Conservation (phyloP, 2,113 vertebrate genomes). For the Microcebus lehilahytsara region DNA sequence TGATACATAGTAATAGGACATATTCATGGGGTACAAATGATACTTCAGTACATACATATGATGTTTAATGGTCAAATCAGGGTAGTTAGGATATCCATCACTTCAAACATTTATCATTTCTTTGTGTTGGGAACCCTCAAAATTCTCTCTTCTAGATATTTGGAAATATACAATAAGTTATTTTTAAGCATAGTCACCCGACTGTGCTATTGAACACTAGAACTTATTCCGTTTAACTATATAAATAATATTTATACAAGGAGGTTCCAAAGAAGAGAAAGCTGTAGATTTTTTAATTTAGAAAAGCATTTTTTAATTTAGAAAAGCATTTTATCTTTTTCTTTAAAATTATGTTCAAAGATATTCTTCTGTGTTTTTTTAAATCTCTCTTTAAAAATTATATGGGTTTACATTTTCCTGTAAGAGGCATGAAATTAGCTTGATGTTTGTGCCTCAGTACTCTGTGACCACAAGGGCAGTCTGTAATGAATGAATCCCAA, state of each 20-base stretch:
- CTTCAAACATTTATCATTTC: not conserved
- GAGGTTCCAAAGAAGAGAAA: not conserved
- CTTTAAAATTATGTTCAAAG: constrained; percentile 19
- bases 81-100: not conserved
- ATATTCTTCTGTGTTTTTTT: not conserved
- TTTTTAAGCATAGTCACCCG: not conserved
- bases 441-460: not conserved
- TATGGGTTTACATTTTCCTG: not conserved
- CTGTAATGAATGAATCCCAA: not conserved
- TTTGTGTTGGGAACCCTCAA: not conserved
- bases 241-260: not conserved
- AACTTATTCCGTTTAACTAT: not conserved
- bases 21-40: not conserved
- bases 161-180: not conserved
- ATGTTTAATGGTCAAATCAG: not conserved
- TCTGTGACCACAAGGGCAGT: not conserved
- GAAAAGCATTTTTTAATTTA: constrained; percentile 3
- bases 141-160: not conserved
- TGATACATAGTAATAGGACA: not conserved
- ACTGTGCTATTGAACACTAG: not conserved
- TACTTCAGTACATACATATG: not conserved
- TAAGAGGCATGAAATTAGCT: not conserved
- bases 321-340: not conserved
- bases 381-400: not conserved
- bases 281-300: not conserved